Conservation (phyloP, 2,888 invertebrate genomes). For the Andrena camellia region DNA sequence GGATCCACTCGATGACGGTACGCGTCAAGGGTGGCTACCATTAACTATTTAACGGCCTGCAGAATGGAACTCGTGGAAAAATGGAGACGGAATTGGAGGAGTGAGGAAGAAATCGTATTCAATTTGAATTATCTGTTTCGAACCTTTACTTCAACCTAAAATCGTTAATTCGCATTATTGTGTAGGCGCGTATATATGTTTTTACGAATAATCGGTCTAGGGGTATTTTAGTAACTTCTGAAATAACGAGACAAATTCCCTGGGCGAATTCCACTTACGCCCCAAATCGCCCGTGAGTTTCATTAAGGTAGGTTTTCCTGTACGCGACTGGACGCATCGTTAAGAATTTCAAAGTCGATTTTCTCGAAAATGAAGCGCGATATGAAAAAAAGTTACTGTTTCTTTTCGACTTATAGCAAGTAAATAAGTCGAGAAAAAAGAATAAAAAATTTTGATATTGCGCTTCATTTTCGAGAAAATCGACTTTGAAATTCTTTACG, state of each 20-base stretch:
- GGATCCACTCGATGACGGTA: conserved; percentile 23
- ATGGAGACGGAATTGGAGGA: not conserved
- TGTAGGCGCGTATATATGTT: not conserved
- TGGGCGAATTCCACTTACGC: too few relatives aligned
- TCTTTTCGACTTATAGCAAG: too few relatives aligned
- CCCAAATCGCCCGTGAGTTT: too few relatives aligned
- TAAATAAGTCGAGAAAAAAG: too few relatives aligned
- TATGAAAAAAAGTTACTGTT: too few relatives aligned
- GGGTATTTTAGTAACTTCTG: not conserved
- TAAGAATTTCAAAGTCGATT: too few relatives aligned
- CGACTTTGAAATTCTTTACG: too few relatives aligned
- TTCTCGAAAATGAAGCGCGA: too few relatives aligned
- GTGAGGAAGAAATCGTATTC: not conserved
- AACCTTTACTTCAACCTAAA: not conserved
- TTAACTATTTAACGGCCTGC: conserved; percentile 30
- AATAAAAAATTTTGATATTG: too few relatives aligned
- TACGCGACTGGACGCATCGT: too few relatives aligned
- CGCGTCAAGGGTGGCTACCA: conserved; percentile 47
- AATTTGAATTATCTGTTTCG: not conserved
- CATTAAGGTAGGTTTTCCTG: too few relatives aligned
- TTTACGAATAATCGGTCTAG: not conserved
- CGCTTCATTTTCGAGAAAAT: too few relatives aligned
- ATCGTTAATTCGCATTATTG: not conserved
- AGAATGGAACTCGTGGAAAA: conserved; percentile 19
- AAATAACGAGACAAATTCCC: conserved; percentile 23